Evolutionary conservation across 2,888 invertebrate genomes (phyloP).

Genomic region (Sarcophaga variegata): DNA sequence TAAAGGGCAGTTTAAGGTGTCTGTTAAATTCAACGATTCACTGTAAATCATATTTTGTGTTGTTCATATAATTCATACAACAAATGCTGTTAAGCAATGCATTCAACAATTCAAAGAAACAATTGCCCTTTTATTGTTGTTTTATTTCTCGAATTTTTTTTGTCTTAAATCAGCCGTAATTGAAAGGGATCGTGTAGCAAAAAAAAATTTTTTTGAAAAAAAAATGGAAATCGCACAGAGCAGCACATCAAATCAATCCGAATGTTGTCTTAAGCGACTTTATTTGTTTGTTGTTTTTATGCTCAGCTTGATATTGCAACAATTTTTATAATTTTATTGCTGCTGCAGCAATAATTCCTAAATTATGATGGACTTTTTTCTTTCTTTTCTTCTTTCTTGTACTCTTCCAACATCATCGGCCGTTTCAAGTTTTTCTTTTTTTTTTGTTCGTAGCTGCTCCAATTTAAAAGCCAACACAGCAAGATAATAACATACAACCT

Average conservation of each 20-base stretch:
- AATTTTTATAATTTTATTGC: constrained; percentile 38
- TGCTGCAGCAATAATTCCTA: constrained; percentile 56
- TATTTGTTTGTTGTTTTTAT: constrained; percentile 19
- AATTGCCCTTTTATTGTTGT: constrained; percentile 13
- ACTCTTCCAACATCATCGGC: constrained; percentile 9
- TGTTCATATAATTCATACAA: constrained; percentile 15
- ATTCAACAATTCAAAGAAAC: constrained; percentile 40
- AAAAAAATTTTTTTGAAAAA: constrained; percentile 24
- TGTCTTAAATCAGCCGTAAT: constrained; percentile 48
- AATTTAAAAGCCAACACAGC: constrained; percentile 39
- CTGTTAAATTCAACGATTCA: not conserved
- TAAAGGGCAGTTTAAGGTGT: not conserved
- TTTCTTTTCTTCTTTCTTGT: constrained; percentile 8
- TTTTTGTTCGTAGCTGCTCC: constrained; percentile 28
- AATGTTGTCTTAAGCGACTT: constrained; percentile 18
- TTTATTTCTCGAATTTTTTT: not conserved
- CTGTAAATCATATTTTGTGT: constrained; percentile 12
- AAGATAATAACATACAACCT: not conserved
- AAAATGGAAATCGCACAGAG: constrained; percentile 34
- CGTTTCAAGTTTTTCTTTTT: constrained; percentile 37
- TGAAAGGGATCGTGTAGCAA: constrained; percentile 57
- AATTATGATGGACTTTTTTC: constrained; percentile 41
- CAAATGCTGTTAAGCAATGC: constrained; percentile 3
- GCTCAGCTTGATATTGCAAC: constrained; percentile 36
- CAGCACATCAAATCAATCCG: constrained; percentile 50